Base-by-base conservation (phyloP, 1,140 invertebrate genomes). In the Diuraphis noxia region DNA sequence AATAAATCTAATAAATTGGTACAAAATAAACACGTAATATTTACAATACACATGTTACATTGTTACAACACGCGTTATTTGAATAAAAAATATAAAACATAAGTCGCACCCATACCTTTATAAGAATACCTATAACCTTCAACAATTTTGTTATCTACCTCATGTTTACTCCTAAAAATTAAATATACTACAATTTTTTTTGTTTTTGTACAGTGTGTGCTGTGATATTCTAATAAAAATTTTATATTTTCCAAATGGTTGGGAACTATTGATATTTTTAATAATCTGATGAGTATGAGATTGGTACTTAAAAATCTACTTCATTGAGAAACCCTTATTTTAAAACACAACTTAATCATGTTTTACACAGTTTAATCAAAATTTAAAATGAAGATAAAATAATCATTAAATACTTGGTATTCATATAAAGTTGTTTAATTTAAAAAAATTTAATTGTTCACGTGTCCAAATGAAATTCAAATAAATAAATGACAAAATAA, bases 11-110 rank as follows among this genome's bases (percentile, higher is more conserved):
- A 30, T 56, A 72, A 72, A 17, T 40, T 25, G 38, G 23, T 81
- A 40, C 2, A 81, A 81, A 81, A 79, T 79, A 38, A 81, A 40
- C 25, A 38, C 23, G 21, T 40, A 43, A 7, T 84, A 84, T 46
- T 84, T 84, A 84, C 17, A 84, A 43, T n/a, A 43, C 40, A 43
- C 21, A 84, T 43, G 30, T 84, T 46, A 25, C 25, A 19, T 43
- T n/a, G 30, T 84, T 43, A 30, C 25, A 23, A 7, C n/a, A 84
- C 25, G 7, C 6, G 19, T 43, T 84, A 84, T 84, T 84, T 84
- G 41, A 84, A 84, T 84, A 84, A 84, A 82, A 84, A 84, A 41
- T 41, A 10, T 84, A 41, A 84, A 84, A 84, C 41, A 43, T 46
- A 43, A 43, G n/a, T 84, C 38, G n/a, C 41, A 84, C 82, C 82